These are phyloP conservation scores for Anoncus sp. DNA, from an alignment of 2,888 invertebrate genomes.

Conservation along the genomic window DNA sequence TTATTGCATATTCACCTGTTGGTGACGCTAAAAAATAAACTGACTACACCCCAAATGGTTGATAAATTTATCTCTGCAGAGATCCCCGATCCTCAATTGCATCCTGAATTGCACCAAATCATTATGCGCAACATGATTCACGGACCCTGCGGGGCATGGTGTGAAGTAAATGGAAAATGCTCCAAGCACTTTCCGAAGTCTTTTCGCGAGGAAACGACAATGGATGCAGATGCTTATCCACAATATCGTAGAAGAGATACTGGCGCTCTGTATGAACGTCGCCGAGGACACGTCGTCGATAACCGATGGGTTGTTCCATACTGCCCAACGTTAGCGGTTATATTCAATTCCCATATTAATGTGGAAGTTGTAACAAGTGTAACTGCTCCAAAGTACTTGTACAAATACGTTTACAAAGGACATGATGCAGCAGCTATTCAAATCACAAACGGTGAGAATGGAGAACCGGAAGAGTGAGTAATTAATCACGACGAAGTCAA, in stretches of 20 bases:
- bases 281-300: conserved; percentile 66
- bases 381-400: conserved; percentile 72
- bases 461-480: conserved; percentile 6
- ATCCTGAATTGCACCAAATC: conserved; percentile 72
- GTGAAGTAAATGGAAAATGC: conserved; percentile 67
- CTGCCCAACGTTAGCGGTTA: conserved; percentile 56
- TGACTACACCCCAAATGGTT: conserved; percentile 62
- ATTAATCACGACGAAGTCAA: conserved; percentile 42
- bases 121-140: conserved; percentile 78
- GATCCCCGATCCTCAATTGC: conserved; percentile 72
- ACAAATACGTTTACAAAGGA: conserved; percentile 73
- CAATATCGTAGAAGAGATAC: conserved; percentile 67
- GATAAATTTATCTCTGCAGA: conserved; percentile 72
- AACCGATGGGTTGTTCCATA: conserved; percentile 77
- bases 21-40: conserved; percentile 63
- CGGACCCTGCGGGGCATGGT: conserved; percentile 76
- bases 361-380: conserved; percentile 72
- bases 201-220: conserved; percentile 65
- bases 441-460: conserved; percentile 50
- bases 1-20: conserved; percentile 65
- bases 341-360: conserved; percentile 74
- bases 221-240: conserved; percentile 71
- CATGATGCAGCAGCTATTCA: conserved; percentile 67
- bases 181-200: conserved; percentile 73
- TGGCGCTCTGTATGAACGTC: conserved; percentile 55